Evolutionary conservation across 2,797 vertebrate genomes (phyloP).

Genomic region (Anabacerthia variegaticeps): DNA sequence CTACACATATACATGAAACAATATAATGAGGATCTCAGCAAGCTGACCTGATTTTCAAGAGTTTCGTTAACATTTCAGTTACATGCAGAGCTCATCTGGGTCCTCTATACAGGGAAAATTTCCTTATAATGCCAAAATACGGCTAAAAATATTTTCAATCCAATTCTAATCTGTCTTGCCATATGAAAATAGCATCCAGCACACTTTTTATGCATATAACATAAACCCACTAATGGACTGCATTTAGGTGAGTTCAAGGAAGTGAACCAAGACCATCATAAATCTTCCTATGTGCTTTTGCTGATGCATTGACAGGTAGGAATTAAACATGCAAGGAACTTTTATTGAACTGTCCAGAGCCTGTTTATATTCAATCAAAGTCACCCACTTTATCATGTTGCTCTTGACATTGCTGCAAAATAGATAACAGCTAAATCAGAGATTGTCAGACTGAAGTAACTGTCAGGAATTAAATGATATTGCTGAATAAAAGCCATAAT

Average conservation of each 20-base stretch:
- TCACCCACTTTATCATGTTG: slow-evolving; percentile 30
- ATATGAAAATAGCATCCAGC: neutral
- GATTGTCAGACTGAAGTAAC: slow-evolving; percentile 59
- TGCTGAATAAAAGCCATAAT: slow-evolving; percentile 55
- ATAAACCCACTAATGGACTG: slow-evolving; percentile 15
- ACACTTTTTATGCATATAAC: slow-evolving; percentile 42
- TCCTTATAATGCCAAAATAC: neutral
- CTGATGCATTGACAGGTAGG: slow-evolving; percentile 23
- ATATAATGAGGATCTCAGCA: neutral
- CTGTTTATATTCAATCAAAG: slow-evolving; percentile 66
- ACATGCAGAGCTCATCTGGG: neutral
- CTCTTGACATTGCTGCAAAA: slow-evolving; percentile 58
- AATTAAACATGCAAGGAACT: slow-evolving; percentile 64
- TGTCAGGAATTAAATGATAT: slow-evolving; percentile 61
- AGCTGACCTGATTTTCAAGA: neutral
- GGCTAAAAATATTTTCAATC: neutral
- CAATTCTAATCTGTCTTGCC: neutral
- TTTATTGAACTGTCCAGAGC: slow-evolving; percentile 54
- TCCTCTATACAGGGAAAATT: neutral
- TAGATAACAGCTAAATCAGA: slow-evolving; percentile 69
- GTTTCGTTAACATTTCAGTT: neutral
- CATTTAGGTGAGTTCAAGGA: slow-evolving; percentile 40
- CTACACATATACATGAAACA: neutral
- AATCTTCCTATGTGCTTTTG: slow-evolving; percentile 37
- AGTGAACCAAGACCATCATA: slow-evolving; percentile 13